phyloP scores from a whole-genome alignment of 2,888 invertebrate species.

The Drepana falcataria region DNA sequence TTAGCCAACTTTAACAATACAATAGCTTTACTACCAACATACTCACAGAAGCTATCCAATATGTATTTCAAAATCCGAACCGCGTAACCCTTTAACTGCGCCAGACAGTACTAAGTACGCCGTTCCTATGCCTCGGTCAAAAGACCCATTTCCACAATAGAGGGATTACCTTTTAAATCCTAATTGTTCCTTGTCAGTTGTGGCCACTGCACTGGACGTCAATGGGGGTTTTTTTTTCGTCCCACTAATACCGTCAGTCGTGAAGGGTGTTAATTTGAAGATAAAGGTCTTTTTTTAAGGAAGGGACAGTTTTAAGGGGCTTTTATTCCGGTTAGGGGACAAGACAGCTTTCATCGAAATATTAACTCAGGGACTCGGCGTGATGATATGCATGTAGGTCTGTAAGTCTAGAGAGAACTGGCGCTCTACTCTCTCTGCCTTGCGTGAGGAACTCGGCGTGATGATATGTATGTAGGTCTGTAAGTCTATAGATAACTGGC shows the following conservation, averaged over 20 bases:
- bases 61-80: no score
- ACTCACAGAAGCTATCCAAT: no score
- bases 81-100: constrained; percentile 20
- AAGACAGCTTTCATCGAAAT: no score
- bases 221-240: constrained; percentile 19
- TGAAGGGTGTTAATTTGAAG: not conserved
- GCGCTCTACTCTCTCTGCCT: no score
- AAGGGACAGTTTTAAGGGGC: not conserved
- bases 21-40: no score
- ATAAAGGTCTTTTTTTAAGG: not conserved
- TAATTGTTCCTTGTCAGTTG: constrained; percentile 31
- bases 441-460: no score
- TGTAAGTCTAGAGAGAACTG: no score
- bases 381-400: no score
- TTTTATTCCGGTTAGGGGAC: constrained; percentile 5
- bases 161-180: constrained; percentile 36
- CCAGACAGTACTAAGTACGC: constrained; percentile 8
- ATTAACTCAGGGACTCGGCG: no score
- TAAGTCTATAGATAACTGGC: no score
- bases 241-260: not conserved
- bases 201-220: constrained; percentile 22
- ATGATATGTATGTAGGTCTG: no score
- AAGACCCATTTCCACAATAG: constrained; percentile 25
- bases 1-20: no score
- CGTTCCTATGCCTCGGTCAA: constrained; percentile 16